Percentiles rank a stretch among this genome's conserved stretches.
phyloP scores from a whole-genome alignment of 1,140 invertebrate species.

The Megalonaias nervosa region DNA sequence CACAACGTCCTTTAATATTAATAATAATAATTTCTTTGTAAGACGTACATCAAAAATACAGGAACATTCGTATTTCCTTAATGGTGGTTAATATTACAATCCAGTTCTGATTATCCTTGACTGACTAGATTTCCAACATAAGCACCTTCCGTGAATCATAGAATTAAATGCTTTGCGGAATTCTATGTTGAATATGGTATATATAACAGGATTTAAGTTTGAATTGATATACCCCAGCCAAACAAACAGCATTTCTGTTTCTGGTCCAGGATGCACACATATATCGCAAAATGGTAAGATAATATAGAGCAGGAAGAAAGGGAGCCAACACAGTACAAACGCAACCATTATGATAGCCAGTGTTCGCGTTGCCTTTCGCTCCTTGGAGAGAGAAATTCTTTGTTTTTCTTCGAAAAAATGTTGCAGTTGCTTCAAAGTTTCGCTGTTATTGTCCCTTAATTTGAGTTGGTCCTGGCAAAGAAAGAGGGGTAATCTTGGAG shows the following conservation, averaged over 20 bases:
- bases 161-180: conserved; percentile 71
- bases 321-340: conserved; percentile 96
- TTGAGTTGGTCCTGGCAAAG: too few relatives aligned
- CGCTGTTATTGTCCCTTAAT: too few relatives aligned
- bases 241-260: conserved; percentile 56
- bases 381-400: conserved; percentile 91
- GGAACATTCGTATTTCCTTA: too few relatives aligned
- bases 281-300: conserved; percentile 82
- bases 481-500: too few relatives aligned
- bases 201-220: conserved; percentile 71
- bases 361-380: conserved; percentile 94
- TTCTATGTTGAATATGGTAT: conserved; percentile 79
- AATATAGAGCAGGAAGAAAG: conserved; percentile 93
- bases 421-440: conserved; percentile 29
- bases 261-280: conserved; percentile 62
- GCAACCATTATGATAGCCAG: conserved; percentile 94
- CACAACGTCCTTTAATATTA: too few relatives aligned
- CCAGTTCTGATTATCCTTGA: too few relatives aligned
- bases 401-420: conserved; percentile 89
- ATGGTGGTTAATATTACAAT: too few relatives aligned
- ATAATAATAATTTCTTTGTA: too few relatives aligned
- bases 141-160: conserved; percentile 12
- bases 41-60: too few relatives aligned
- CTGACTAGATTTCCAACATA: too few relatives aligned
- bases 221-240: conserved; percentile 73